These are phyloP conservation scores for Caenorhabditis plicata DNA, from an alignment of 2,888 invertebrate genomes.

Conservation along the genomic window DNA sequence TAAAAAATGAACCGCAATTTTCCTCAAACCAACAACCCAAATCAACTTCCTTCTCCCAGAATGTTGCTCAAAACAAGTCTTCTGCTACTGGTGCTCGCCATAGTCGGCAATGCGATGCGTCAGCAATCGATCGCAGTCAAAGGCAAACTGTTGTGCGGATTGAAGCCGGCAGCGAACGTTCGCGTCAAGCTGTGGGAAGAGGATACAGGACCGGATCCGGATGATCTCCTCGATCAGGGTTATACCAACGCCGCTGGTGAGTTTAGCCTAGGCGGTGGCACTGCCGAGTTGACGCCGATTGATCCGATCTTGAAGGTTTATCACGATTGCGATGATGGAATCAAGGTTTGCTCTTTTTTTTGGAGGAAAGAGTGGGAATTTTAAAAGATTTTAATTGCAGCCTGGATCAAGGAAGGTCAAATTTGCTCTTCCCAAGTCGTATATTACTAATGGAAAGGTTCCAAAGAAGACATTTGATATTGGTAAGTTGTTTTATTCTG, in stretches of 20 bases:
- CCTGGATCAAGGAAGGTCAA: slow-evolving; percentile 28
- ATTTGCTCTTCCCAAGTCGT: slow-evolving; percentile 31
- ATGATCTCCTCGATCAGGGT: slow-evolving; percentile 44
- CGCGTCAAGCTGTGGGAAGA: slow-evolving; percentile 48
- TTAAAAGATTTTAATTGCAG: slow-evolving; percentile 11
- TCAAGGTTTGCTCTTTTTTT: slow-evolving; percentile 19
- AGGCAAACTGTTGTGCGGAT: slow-evolving; percentile 43
- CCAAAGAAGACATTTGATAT: slow-evolving; percentile 12
- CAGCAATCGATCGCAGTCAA: slow-evolving; percentile 46
- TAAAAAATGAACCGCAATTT: no score
- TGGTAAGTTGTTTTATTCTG: no score
- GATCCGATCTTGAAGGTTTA: slow-evolving; percentile 47
- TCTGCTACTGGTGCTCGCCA: slow-evolving; percentile 4
- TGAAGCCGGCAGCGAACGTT: slow-evolving; percentile 32
- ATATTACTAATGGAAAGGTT: slow-evolving; percentile 24
- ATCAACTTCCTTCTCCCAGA: no score
- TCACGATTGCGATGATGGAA: slow-evolving; percentile 49
- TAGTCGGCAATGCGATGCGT: neutral
- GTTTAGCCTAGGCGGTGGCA: slow-evolving; percentile 32
- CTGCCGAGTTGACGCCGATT: slow-evolving; percentile 47
- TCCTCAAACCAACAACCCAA: no score
- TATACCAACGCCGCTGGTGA: slow-evolving; percentile 42
- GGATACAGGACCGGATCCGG: slow-evolving; percentile 44
- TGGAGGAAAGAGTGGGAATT: neutral
- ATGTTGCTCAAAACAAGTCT: no score